Evolutionary conservation across 2,797 vertebrate genomes (phyloP).

Genomic region (Allobates femoralis): DNA sequence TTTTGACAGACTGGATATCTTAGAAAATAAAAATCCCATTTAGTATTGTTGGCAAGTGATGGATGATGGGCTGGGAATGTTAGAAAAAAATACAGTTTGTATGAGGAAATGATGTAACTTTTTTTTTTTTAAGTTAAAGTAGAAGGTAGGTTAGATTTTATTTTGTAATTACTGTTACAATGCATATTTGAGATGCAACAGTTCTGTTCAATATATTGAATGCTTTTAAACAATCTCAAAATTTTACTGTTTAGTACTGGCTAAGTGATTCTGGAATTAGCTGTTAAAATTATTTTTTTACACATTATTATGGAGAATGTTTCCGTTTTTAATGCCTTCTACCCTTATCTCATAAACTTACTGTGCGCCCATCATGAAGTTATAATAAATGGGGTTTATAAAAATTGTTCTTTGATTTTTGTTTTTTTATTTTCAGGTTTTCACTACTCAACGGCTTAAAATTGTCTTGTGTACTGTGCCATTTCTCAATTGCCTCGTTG

Average conservation of each 20-base stretch:
- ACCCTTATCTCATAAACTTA: constrained; percentile 70
- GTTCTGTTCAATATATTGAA: constrained; percentile 76
- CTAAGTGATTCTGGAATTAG: constrained; percentile 73
- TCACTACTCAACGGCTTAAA: no score
- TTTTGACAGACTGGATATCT: not conserved
- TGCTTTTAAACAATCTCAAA: constrained; percentile 71
- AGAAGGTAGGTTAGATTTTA: constrained; percentile 67
- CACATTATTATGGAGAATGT: constrained; percentile 71
- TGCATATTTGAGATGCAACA: constrained; percentile 76
- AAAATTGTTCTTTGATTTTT: constrained; percentile 12
- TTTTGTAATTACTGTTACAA: constrained; percentile 73
- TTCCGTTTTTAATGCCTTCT: constrained; percentile 72
- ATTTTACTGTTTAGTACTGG: constrained; percentile 68
- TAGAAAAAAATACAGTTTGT: not conserved
- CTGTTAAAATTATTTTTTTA: constrained; percentile 77
- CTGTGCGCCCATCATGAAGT: constrained; percentile 72
- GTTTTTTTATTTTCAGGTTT: not conserved
- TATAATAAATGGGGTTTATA: constrained; percentile 80
- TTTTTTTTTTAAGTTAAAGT: not conserved
- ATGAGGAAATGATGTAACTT: not conserved
- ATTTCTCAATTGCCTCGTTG: no score
- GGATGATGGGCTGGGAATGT: not conserved
- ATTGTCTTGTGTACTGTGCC: no score
- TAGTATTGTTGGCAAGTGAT: not conserved
- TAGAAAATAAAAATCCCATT: not conserved